Base-by-base conservation (phyloP, 1,140 invertebrate genomes). In the Bemisia tabaci region DNA sequence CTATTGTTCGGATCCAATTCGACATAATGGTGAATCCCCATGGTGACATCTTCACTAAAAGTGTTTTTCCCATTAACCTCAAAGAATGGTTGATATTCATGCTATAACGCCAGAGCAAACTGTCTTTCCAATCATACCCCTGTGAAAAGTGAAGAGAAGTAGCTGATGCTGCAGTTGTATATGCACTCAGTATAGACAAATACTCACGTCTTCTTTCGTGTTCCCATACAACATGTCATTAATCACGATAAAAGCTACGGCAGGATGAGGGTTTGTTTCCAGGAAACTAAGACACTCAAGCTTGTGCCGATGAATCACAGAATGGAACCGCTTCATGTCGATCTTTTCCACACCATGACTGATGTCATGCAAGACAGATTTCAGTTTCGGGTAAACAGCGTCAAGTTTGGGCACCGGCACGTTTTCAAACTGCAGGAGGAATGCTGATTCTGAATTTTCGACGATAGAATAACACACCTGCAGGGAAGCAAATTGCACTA, bases 201-300 rank as follows among this genome's bases (percentile, higher is more conserved):
- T 70, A 81, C 84, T 85, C 78, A 92, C 89, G 77, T 92, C 88
- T 70, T 86, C 77, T 68, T 87, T 82, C 22, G 78, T 83, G 60
- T 85, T 81, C 12, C 91, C 90, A 77, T 92, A 94, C 22, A 95
- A 78, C 70, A 89, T 84, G 75, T 95, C 89, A 0, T 86, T 87
- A 73, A 95, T 90, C 27, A 90, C 81, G 70, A 86, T 83, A 73
- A 85, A 87, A 1, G 90, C 86, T 33, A 94, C 77, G 9, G 84
- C 78, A 66, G 88, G 83, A 73, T 92, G 88, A 1, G 91, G 90
- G 68, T 82, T 81, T 24, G 84, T 87, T 78, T 94, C 92, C 2
- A 90, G 76, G 69, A 82, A 80, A 68, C 84, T 87, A 60, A 90
- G 79, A 73, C 83, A 80, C 73, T 91, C 86, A 9, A 91, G 77